Base-by-base conservation (phyloP, 1,140 invertebrate species). In the Drosophila ogumai region DNA sequence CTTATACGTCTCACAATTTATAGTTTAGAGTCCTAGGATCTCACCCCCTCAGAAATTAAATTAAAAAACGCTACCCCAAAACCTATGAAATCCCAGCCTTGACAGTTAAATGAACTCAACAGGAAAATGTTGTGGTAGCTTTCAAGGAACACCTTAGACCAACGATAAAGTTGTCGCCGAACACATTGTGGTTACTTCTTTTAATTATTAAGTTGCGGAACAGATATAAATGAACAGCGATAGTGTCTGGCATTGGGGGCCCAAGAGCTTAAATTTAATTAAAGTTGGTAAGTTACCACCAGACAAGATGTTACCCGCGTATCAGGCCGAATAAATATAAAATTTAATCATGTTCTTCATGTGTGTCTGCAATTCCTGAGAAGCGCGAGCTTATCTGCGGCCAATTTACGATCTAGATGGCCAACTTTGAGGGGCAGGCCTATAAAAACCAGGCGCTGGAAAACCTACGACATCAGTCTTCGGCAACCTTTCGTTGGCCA, bases 311-410 rank as follows among this genome's bases (percentile, higher is more conserved):
- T 69, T 69, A 28, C 38, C 10, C 10, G 15, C 34, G 60, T 52
- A 66, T 68, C 63, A 34, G 63, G 19, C n/a, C 50, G 49, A 75
- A 79, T 84, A 67, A 76, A 84, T 69, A 65, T 71, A 72, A 84
- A 84, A 84, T 79, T 79, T 46, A 67, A 79, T 67, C 63, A 46
- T 84, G 66, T 84, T 61, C 47, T 15, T 2, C 12, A 22, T 54
- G 52, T 54, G 32, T 43, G 61, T 43, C 66, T 54, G 40, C 54
- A 55, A 25, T 69, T 69, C 66, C 66, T 17, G 47, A 10, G 66
- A 69, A 69, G 22, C 40, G 47, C n/a, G 22, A 46, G 66, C 66
- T 69, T 69, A 69, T 69, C 66, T 67, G 19, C 61, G 38, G 22
- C 47, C 47, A 67, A 67, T 67, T 69, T 54, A 69, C 38, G 60